A percentile compares a stretch with the other conserved stretches of the same genome.
Evolutionary conservation across 2,113 vertebrate species (phyloP).

Genomic region (Centropus unirufus): DNA sequence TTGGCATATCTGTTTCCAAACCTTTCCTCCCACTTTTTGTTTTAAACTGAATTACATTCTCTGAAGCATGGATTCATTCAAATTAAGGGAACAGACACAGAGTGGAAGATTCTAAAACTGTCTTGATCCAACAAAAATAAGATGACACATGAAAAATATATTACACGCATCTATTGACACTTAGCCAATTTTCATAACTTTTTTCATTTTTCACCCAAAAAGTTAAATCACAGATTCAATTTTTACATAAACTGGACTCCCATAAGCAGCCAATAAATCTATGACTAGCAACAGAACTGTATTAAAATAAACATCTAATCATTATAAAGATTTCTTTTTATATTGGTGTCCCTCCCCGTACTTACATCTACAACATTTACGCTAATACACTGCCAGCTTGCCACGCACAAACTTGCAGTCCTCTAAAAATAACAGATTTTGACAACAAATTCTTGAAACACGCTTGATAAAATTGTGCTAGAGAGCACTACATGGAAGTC

Average conservation of each 20-base stretch:
- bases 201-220: neutral
- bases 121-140: neutral
- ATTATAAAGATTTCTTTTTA: neutral
- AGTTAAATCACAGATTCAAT: neutral
- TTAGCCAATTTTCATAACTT: neutral
- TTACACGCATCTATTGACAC: neutral
- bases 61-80: neutral
- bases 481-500: neutral
- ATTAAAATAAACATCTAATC: neutral
- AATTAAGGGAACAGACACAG: neutral
- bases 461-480: neutral
- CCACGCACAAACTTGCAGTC: neutral
- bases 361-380: neutral
- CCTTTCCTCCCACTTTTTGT: neutral
- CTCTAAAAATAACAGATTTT: neutral
- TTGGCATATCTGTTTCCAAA: neutral
- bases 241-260: neutral
- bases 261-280: neutral
- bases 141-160: neutral
- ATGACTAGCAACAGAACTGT: neutral
- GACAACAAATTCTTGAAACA: neutral
- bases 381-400: neutral
- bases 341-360: neutral
- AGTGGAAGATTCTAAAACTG: neutral
- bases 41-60: neutral